Evolutionary conservation across 2,888 invertebrate species (phyloP), one percentile per base, ranked within the genome.

Genomic region (Apamea anceps): DNA sequence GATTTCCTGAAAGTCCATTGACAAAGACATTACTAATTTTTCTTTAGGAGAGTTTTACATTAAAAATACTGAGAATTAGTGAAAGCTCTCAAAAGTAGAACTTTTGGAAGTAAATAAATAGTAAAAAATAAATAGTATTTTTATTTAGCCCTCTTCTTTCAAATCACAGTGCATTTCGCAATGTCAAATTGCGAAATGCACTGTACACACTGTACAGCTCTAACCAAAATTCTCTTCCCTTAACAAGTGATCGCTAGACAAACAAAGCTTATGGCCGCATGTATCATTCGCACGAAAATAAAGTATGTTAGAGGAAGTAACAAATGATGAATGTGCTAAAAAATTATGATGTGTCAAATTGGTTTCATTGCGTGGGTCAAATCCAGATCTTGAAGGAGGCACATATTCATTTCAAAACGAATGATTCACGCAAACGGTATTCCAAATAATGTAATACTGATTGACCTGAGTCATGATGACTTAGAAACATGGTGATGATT

Each of bases 381-480:
- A 88, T 85, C 75, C 76, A 78, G 85, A 82, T 81, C 82, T 88
- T 45, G 25, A 48, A 68, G 42, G 13, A 63, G 67, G 67, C 75
- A 77, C 48, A 65, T 75, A 77, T 63, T 72, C 66, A 65, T 72
- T 83, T 77, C 48, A 67, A 81, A 57, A 72, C 68, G 57, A 68
- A 82, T 90, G 90, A 89, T 74, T 87, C 87, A 90, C 48, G 63
- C 76, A 54, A n/a, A 74, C 63, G 66, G 83, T 77, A 81, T 82
- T 73, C 77, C 51, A 72, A 73, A 77, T 80, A 83, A 79, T 82
- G 84, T 83, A 89, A 85, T 72, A 79, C 68, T 82, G 79, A 80
- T 77, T 81, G 51, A 67, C 51, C 62, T 90, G 89, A 90, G 72
- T 89, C 89, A 89, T 85, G 75, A 89, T 85, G 75, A 77, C 51